phyloP scores from a whole-genome alignment of 2,113 vertebrate species.

The Gobio gobio region DNA sequence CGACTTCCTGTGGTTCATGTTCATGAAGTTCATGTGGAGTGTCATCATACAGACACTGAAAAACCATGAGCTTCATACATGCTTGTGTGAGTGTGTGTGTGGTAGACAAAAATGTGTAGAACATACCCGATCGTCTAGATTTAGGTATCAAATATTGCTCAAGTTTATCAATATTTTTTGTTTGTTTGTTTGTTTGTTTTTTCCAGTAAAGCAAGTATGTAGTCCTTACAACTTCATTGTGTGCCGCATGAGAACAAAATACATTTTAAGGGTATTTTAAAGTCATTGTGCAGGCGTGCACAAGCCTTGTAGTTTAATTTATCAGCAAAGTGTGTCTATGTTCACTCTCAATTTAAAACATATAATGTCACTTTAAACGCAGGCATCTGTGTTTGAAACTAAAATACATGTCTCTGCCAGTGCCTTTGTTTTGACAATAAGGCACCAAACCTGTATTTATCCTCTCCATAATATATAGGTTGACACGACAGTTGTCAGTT shows the following conservation, averaged over 20 bases:
- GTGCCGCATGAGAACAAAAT: neutral
- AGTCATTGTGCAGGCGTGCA: neutral
- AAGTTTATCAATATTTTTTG: too few relatives aligned
- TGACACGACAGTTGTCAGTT: neutral
- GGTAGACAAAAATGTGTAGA: too few relatives aligned
- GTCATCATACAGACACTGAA: too few relatives aligned
- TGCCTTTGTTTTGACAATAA: constrained; percentile 64
- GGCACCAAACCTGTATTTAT: constrained; percentile 42
- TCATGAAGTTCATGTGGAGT: too few relatives aligned
- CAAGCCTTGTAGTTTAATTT: neutral
- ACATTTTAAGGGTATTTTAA: neutral
- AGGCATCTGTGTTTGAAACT: constrained; percentile 54
- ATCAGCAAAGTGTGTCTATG: neutral
- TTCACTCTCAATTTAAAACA: neutral
- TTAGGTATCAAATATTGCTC: too few relatives aligned
- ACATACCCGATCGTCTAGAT: too few relatives aligned
- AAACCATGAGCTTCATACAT: too few relatives aligned
- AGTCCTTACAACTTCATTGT: neutral
- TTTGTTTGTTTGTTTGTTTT: too few relatives aligned
- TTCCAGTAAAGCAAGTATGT: neutral
- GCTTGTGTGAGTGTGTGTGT: too few relatives aligned
- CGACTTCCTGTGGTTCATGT: too few relatives aligned
- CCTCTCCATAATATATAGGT: neutral
- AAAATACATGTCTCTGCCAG: constrained; percentile 57
- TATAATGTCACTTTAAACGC: constrained; percentile 30